Conservation (phyloP, 2,888 invertebrate genomes). For the Heteropelma amictum region DNA sequence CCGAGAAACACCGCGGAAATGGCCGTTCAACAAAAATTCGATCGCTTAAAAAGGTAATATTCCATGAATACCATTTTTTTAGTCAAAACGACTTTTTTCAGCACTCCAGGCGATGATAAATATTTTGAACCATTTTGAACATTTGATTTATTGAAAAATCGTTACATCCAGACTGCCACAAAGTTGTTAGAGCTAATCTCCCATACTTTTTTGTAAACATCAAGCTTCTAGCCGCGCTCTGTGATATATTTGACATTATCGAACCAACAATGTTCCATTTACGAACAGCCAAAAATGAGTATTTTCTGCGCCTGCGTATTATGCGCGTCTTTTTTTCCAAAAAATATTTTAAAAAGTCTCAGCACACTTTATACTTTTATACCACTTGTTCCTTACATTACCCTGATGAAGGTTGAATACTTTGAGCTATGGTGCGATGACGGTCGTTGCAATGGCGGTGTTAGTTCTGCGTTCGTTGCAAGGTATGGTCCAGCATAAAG, state of each 20-base stretch:
- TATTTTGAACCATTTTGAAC: neutral
- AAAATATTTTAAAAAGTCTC: neutral
- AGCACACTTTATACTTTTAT: neutral
- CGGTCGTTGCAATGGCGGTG: neutral
- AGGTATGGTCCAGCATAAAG: neutral
- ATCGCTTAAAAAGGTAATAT: slow-evolving; percentile 39
- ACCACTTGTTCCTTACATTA: neutral
- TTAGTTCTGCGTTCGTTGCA: neutral
- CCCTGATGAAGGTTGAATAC: slow-evolving; percentile 7
- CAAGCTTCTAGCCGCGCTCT: too few species aligned
- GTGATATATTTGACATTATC: too few species aligned
- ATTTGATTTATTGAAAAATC: neutral
- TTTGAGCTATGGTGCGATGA: slow-evolving; percentile 26
- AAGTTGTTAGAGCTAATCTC: too few species aligned
- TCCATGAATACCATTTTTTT: neutral
- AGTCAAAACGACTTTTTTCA: neutral
- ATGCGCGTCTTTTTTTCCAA: neutral
- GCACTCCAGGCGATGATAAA: too few species aligned
- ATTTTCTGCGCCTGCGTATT: too few species aligned
- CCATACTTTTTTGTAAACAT: too few species aligned
- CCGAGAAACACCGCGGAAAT: slow-evolving; percentile 38
- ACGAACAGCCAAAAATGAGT: too few species aligned
- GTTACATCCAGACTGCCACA: too few species aligned
- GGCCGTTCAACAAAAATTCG: slow-evolving; percentile 25
- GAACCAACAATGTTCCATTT: too few species aligned